Base-by-base conservation (phyloP, 2,888 invertebrate species). In the Hoplodrina blanda region DNA sequence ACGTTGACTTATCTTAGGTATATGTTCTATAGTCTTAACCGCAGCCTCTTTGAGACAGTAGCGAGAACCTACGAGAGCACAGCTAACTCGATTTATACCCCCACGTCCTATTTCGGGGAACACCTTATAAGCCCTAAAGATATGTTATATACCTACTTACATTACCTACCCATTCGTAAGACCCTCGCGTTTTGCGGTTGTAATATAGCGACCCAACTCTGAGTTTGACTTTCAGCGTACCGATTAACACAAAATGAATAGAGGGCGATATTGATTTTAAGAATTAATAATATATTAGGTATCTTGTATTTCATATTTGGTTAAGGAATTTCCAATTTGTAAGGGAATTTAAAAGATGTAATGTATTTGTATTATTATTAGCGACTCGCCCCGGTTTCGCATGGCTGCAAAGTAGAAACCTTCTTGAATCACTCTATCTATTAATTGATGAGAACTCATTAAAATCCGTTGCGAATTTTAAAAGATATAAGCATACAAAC, bases 161-260 rank as follows among this genome's bases (percentile, higher is more conserved):
- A 41, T 3, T 46, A 46, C 46, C 5, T 46, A 17, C 6, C 5
- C 46, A 46, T 46, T 37, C 1, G 11, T 55, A 25, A 30, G 54
- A 63, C 67, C 59, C n/a, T 66, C 41, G 30, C 13, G 20, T 59
- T 62, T 65, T 59, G 79, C 15, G 73, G 66, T 66, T 78, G 33
- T 53, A 49, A 53, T 71, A 62, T 13, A 13, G 3, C 33, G 49
- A 25, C 13, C 11, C 46, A 62, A 64, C 30, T 55, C 20, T 25
- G 20, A n/a, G 25, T 55, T 62, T 55, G 33, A 60, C n/a, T 62
- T 54, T 63, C 25, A 33, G 37, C 19, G 20, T 25, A 64, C 20
- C n/a, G 4, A 41, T 50, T 17, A 44, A 20, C n/a, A 44, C 0
- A 8, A 54, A 25, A 55, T 8, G 1, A 54, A 37, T n/a, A 46